Percentiles rank a stretch among this genome's conserved stretches.
Conservation (phyloP, 2,113 vertebrate species). For the Polypterus senegalus region DNA sequence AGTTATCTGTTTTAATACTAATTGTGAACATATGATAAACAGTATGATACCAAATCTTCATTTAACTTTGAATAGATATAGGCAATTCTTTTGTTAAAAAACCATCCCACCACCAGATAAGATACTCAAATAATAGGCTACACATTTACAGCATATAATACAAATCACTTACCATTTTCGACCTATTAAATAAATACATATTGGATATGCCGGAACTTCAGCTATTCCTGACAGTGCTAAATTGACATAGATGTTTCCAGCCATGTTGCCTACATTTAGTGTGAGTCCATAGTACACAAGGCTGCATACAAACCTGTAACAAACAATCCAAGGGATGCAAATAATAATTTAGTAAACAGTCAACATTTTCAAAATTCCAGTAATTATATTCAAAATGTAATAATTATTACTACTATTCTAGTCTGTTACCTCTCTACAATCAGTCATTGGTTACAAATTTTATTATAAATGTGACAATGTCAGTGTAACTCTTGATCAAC, state of each 20-base stretch:
- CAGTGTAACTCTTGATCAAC: no score
- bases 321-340: neutral
- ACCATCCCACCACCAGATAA: neutral
- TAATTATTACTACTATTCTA: no score
- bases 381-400: no score
- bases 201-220: slow-evolving; percentile 60
- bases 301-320: slow-evolving; percentile 63
- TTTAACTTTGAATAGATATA: neutral
- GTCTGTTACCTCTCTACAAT: no score
- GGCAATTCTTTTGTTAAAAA: neutral
- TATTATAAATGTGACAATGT: no score
- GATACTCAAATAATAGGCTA: neutral
- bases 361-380: no score
- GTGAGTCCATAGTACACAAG: slow-evolving; percentile 68
- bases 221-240: slow-evolving; percentile 61
- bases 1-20: neutral
- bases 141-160: neutral
- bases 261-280: slow-evolving; percentile 54
- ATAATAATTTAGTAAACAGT: no score
- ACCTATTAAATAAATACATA: slow-evolving; percentile 62
- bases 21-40: no score
- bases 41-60: neutral
- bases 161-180: slow-evolving; percentile 48
- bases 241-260: slow-evolving; percentile 55
- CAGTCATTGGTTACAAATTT: no score